Evolutionary conservation across 2,797 vertebrate genomes (phyloP).

Genomic region (Melanotaenia trifasciata): DNA sequence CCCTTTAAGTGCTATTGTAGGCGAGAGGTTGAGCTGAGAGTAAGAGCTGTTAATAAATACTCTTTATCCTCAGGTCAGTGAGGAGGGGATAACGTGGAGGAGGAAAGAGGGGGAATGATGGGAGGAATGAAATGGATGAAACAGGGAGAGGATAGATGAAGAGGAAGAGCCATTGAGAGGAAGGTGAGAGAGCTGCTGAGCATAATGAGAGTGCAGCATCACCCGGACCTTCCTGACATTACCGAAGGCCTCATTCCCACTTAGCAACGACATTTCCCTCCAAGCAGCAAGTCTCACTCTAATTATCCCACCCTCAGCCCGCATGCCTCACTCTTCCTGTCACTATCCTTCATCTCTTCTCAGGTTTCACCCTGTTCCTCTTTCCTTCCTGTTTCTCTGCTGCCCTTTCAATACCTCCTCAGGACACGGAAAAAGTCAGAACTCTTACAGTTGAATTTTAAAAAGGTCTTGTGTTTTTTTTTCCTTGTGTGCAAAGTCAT

Average conservation of each 20-base stretch:
- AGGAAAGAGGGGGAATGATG: conserved; percentile 17
- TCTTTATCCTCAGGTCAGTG: conserved; percentile 65
- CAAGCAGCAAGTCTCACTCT: conserved; percentile 43
- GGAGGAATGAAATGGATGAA: conserved; percentile 7
- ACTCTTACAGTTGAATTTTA: conserved; percentile 72
- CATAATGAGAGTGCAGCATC: conserved; percentile 54
- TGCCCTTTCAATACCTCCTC: conserved; percentile 78
- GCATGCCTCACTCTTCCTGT: conserved; percentile 33
- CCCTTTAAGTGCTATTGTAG: conserved; percentile 52
- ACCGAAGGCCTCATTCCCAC: conserved; percentile 54
- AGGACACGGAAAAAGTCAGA: conserved; percentile 68
- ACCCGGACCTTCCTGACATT: conserved; percentile 59
- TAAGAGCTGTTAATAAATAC: conserved; percentile 75
- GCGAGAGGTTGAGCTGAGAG: conserved; percentile 46
- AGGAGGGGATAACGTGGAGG: conserved; percentile 31
- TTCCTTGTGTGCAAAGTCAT: conserved; percentile 29
- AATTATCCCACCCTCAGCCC: conserved; percentile 65
- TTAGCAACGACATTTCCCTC: conserved; percentile 55
- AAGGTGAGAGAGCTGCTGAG: conserved; percentile 38
- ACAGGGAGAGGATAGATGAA: neutral
- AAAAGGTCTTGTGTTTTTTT: conserved; percentile 74
- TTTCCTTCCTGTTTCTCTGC: conserved; percentile 36
- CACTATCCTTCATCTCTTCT: conserved; percentile 50
- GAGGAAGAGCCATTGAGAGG: conserved; percentile 30
- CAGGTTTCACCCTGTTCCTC: conserved; percentile 43